Base-by-base conservation (phyloP, 1,140 invertebrate genomes). In the Cherax quadricarinatus region DNA sequence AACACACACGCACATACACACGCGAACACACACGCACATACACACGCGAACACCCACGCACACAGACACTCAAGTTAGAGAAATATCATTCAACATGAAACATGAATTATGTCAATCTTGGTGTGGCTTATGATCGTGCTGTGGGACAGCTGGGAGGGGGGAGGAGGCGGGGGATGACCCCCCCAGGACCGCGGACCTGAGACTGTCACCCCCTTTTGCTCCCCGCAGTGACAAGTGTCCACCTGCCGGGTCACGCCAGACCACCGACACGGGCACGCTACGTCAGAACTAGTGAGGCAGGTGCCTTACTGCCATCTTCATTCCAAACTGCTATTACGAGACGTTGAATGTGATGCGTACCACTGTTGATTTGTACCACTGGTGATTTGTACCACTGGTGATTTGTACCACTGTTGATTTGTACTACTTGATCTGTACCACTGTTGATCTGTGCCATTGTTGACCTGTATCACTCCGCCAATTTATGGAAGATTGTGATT, bases 101-200 rank as follows among this genome's bases (percentile, higher is more conserved):
- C 73, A 83, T 83, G 66, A 83, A 83, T 83, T 51, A 89, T 89
- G 88, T 89, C 88, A 89, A 57, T 89, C 88, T 66, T 82, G 48
- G 62, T 89, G 81, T 75, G 80, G 60, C 84, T 89, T 89, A 89
- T 84, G 88, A 66, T 81, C 66, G 41, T 73, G 21, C 18, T 48
- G n/a, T 21, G 53, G 12, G 12, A 57, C 53, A 57, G 48, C 16
- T 10, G n/a, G 3, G 49, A 18, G 49, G 85, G n/a, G 66, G 57
- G 18, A 21, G 70, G 10, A 60, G 49, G 30, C 30, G 53, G 86
- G 51, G 12, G 51, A 57, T 57, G 51, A 30, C 18, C 18, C 48
- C 48, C 48, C 21, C 48, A 62, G 1, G 53, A 41, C 30, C 53
- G 53, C 2, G 3, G 53, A 1, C 53, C 9, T 9, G 3, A 10